A percentile compares a stretch with the other conserved stretches of the same genome.
These are phyloP conservation scores for Ctenosaura bakeri DNA, from an alignment of 2,797 vertebrate genomes.

Conservation along the genomic window DNA sequence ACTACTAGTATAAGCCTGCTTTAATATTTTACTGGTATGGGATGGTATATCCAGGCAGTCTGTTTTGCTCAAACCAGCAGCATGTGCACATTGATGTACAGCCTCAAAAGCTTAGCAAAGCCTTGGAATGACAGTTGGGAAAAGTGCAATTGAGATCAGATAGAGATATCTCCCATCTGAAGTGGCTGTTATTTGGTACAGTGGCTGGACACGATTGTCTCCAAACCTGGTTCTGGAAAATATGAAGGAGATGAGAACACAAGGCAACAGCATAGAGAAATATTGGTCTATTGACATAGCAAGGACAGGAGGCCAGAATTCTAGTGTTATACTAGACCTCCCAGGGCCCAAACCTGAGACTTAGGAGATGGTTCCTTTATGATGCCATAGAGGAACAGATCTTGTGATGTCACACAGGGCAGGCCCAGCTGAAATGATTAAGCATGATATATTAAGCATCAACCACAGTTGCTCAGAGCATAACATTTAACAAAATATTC, in stretches of 20 bases:
- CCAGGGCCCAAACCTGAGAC: not conserved
- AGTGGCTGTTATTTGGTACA: not conserved
- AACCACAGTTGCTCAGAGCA: too few species aligned
- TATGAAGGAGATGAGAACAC: not conserved
- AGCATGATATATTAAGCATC: too few species aligned
- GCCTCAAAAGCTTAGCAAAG: not conserved
- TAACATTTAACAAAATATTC: too few species aligned
- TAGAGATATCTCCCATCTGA: not conserved
- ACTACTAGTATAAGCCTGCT: not conserved
- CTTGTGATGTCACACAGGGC: too few species aligned
- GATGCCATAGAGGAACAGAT: too few species aligned
- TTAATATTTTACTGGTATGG: constrained; percentile 1
- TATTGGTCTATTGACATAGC: not conserved
- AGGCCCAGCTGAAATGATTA: too few species aligned
- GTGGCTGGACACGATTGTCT: not conserved
- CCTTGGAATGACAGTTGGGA: too few species aligned
- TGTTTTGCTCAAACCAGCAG: not conserved
- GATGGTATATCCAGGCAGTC: not conserved
- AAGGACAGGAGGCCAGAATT: not conserved
- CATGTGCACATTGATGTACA: not conserved
- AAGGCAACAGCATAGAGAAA: not conserved
- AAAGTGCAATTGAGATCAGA: not conserved
- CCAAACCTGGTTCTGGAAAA: not conserved
- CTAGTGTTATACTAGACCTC: not conserved
- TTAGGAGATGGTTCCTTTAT: too few species aligned